A percentile compares a stretch with the other conserved stretches of the same genome.
These are phyloP conservation scores for Drosophila watanabei DNA, from an alignment of 1,140 invertebrate species.

Conservation along the genomic window DNA sequence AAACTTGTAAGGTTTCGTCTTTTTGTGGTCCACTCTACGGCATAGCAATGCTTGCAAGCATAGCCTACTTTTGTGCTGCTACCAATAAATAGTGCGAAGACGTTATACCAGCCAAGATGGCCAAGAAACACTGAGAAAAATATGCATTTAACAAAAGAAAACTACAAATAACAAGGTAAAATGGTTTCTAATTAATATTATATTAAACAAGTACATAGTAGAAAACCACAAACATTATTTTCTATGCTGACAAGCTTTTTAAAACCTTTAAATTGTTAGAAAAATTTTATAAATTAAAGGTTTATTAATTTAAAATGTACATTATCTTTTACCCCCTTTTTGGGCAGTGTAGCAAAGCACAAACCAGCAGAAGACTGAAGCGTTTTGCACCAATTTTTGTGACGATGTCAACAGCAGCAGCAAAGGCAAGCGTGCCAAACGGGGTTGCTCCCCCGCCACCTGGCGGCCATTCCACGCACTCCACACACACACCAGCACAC, in stretches of 20 bases:
- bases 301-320: no score
- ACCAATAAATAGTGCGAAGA: conserved; percentile 60
- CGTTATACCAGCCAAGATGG: not conserved
- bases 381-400: conserved; percentile 81
- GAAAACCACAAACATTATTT: not conserved
- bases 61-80: conserved; percentile 62
- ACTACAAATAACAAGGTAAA: not conserved
- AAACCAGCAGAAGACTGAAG: conserved; percentile 59
- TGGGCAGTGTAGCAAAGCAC: conserved; percentile 24
- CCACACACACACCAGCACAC: conserved; percentile 6
- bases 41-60: not conserved
- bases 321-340: not conserved
- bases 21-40: not conserved
- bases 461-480: conserved; percentile 39
- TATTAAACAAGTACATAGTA: not conserved
- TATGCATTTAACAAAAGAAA: not conserved
- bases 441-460: conserved; percentile 42
- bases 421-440: conserved; percentile 26
- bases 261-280: no score
- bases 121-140: conserved; percentile 1
- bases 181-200: not conserved
- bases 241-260: not conserved
- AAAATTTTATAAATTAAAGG: not conserved
- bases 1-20: not conserved
- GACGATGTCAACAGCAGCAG: conserved; percentile 71